Evolutionary conservation across 2,797 vertebrate genomes (phyloP), one percentile per base, ranked within the genome.

Genomic region (Rhynchotus rufescens): DNA sequence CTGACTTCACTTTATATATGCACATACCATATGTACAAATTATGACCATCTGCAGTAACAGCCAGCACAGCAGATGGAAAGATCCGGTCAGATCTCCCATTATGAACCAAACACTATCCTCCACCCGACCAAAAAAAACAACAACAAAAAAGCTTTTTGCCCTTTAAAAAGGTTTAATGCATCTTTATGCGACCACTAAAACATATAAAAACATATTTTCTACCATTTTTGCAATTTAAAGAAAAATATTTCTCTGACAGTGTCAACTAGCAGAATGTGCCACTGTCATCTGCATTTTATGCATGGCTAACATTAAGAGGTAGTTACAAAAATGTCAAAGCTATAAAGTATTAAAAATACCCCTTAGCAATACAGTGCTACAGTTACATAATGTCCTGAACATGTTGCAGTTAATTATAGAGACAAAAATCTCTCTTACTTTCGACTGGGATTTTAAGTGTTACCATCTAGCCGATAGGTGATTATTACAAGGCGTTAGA

Each of bases 11-110:
- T 60, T 92, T 73, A 34, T 95, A 73, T 84, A 80, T 80, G 77
- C 45, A 71, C 25, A 7, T 88, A 77, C 86, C 89, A 73, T 91
- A 93, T 80, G 88, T 47, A 89, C 80, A 69, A 65, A 84, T 90
- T 80, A 87, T 84, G 92, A 67, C 87, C 89, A 91, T 94, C 94
- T 95, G 90, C 73, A 86, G 51, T 40, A 83, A 74, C n/a, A 71
- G 72, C 82, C 80, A 80, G 75, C 73, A 84, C 28, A 91, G 88
- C 92, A 95, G 93, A 93, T 84, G 84, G 93, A 90, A 93, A 67
- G 69, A 84, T 64, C 73, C 56, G 94, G 62, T 44, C 86, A 90
- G 90, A 71, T 34, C 54, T 92, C 49, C 51, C 64, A 57, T 42
- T 64, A 73, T 40, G 80, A 90, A 84, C 25, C 54, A 57, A 84